Evolutionary conservation across 2,888 invertebrate species (phyloP).

Genomic region (Galerucella pusilla): DNA sequence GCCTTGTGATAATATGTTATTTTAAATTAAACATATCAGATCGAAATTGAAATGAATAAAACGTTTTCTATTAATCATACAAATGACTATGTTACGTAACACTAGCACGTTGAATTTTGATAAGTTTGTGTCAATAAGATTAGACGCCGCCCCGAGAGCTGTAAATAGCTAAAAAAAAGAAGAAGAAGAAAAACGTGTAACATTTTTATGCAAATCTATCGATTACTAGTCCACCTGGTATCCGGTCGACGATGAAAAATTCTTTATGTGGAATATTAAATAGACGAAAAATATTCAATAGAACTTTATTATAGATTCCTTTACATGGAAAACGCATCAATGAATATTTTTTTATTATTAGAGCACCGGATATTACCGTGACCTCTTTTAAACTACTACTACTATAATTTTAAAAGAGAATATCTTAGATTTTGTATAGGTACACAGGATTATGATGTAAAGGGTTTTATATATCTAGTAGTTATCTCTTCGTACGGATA

Average conservation of each 20-base stretch:
- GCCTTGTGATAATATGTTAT: neutral
- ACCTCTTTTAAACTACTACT: slow-evolving; percentile 21
- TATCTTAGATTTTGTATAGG: slow-evolving; percentile 11
- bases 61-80: slow-evolving; percentile 6
- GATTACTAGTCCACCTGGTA: slow-evolving; percentile 47
- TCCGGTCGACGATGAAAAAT: slow-evolving; percentile 42
- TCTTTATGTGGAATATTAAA: slow-evolving; percentile 38
- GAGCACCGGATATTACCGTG: slow-evolving; percentile 25
- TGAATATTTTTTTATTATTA: slow-evolving; percentile 29
- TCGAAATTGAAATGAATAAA: slow-evolving; percentile 2
- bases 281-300: slow-evolving; percentile 33
- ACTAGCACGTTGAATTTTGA: neutral
- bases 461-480: slow-evolving; percentile 24
- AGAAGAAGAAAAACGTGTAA: slow-evolving; percentile 16
- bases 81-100: neutral
- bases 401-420: slow-evolving; percentile 14
- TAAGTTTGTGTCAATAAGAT: slow-evolving; percentile 7
- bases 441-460: slow-evolving; percentile 3
- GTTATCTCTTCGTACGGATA: neutral
- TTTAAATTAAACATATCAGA: neutral
- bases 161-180: slow-evolving; percentile 14
- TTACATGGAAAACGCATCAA: slow-evolving; percentile 35
- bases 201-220: slow-evolving; percentile 47
- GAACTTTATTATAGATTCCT: slow-evolving; percentile 30
- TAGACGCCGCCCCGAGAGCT: neutral